Conservation (phyloP, 2,797 vertebrate genomes). For the Gorsachius magnificus region DNA sequence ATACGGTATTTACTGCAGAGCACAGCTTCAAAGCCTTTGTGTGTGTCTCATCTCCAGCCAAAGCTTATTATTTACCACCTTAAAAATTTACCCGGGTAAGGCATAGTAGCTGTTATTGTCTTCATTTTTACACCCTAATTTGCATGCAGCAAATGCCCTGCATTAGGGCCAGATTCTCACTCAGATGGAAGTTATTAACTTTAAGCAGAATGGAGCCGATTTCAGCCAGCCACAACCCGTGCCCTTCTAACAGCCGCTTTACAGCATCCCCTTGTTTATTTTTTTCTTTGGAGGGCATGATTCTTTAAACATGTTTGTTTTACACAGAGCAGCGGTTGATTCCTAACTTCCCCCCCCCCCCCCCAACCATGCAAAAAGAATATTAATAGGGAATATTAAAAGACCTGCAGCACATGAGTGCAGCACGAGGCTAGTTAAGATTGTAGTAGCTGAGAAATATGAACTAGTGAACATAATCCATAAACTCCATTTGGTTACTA, state of each 20-base stretch:
- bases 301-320: conserved; percentile 62
- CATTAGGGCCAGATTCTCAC: neutral
- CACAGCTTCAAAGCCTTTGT: conserved; percentile 15
- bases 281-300: conserved; percentile 44
- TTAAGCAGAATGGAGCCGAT: neutral
- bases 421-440: neutral
- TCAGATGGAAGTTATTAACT: conserved; percentile 54
- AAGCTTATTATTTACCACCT: neutral
- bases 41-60: neutral
- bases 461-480: conserved; percentile 59
- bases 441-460: conserved; percentile 45
- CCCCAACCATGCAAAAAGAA: neutral
- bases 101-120: neutral
- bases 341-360: neutral
- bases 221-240: neutral
- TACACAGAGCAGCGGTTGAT: neutral
- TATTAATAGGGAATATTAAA: conserved; percentile 43
- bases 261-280: conserved; percentile 24
- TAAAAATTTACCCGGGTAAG: neutral
- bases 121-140: neutral
- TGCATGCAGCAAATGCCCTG: neutral
- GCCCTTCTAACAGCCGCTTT: neutral
- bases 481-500: conserved; percentile 69
- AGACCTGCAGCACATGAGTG: neutral
- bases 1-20: neutral